Evolutionary conservation across 2,797 vertebrate species (phyloP).

Genomic region (Ataeniobius toweri): DNA sequence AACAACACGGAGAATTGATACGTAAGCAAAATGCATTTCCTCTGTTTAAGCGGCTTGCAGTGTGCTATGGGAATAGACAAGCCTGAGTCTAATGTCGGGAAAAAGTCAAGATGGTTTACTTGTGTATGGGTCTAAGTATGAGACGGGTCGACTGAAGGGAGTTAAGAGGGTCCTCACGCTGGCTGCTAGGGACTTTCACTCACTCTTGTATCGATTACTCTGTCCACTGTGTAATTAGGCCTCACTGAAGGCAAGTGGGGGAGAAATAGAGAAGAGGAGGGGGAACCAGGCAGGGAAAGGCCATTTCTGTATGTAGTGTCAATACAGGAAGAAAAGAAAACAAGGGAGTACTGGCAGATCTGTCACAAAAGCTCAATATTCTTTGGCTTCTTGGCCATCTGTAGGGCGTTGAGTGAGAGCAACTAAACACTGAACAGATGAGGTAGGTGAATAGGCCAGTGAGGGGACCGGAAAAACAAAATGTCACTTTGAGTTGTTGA

Average conservation of each 20-base stretch:
- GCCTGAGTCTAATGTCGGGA: conserved; percentile 54
- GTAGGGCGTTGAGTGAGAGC: conserved; percentile 23
- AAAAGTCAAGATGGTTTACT: conserved; percentile 69
- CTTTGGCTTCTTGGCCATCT: conserved; percentile 31
- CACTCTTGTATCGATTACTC: conserved; percentile 74
- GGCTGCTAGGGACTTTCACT: conserved; percentile 75
- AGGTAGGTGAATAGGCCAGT: conserved; percentile 31
- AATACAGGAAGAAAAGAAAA: conserved; percentile 70
- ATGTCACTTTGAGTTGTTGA: conserved; percentile 45
- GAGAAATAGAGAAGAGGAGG: conserved; percentile 49
- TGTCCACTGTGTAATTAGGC: conserved; percentile 79
- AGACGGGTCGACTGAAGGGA: conserved; percentile 53
- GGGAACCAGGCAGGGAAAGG: conserved; percentile 49
- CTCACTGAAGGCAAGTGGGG: conserved; percentile 64
- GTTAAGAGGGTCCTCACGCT: conserved; percentile 63
- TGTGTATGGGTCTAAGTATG: conserved; percentile 62
- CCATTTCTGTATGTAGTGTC: conserved; percentile 66
- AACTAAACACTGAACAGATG: conserved; percentile 38
- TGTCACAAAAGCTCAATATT: conserved; percentile 58
- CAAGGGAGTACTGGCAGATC: conserved; percentile 47
- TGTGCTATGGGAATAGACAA: conserved; percentile 45
- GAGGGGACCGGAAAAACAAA: conserved; percentile 35
- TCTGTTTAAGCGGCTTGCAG: conserved; percentile 56
- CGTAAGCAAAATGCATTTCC: conserved; percentile 63
- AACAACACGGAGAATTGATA: background rate